phyloP scores from a whole-genome alignment of 2,113 vertebrate genomes.

The Rhodinocichla rosea region DNA sequence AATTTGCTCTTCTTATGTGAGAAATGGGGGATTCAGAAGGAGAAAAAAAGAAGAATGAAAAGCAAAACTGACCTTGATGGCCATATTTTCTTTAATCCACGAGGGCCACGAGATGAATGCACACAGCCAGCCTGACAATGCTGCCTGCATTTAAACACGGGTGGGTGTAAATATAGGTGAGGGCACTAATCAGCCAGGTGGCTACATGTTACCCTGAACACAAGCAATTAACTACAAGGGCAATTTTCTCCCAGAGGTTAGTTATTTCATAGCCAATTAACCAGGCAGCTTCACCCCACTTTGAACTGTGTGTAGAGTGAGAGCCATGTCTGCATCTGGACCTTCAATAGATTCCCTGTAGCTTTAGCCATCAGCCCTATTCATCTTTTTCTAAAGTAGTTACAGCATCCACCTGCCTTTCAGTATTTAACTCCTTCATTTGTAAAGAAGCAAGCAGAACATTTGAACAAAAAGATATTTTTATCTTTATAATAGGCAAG shows the following conservation, averaged over 20 bases:
- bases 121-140: slow-evolving; percentile 50
- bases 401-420: slow-evolving; percentile 79
- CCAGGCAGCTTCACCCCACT: slow-evolving; percentile 76
- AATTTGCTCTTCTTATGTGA: neutral
- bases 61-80: slow-evolving; percentile 47
- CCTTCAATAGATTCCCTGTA: slow-evolving; percentile 82
- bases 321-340: slow-evolving; percentile 78
- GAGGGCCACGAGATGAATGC: slow-evolving; percentile 53
- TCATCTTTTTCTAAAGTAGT: slow-evolving; percentile 80
- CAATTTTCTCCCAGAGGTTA: slow-evolving; percentile 80
- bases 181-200: slow-evolving; percentile 79
- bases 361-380: slow-evolving; percentile 79
- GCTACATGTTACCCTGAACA: slow-evolving; percentile 68
- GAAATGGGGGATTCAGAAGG: slow-evolving; percentile 1
- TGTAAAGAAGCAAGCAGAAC: slow-evolving; percentile 77
- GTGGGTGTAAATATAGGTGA: slow-evolving; percentile 76
- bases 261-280: slow-evolving; percentile 85
- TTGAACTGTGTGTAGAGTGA: slow-evolving; percentile 78
- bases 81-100: slow-evolving; percentile 63
- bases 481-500: slow-evolving; percentile 75
- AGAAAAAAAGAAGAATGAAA: slow-evolving; percentile 22
- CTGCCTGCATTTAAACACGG: slow-evolving; percentile 60
- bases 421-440: slow-evolving; percentile 81
- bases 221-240: slow-evolving; percentile 74
- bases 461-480: slow-evolving; percentile 78